Evolutionary conservation across 2,888 invertebrate species (phyloP).

Genomic region (Ophion costatus): DNA sequence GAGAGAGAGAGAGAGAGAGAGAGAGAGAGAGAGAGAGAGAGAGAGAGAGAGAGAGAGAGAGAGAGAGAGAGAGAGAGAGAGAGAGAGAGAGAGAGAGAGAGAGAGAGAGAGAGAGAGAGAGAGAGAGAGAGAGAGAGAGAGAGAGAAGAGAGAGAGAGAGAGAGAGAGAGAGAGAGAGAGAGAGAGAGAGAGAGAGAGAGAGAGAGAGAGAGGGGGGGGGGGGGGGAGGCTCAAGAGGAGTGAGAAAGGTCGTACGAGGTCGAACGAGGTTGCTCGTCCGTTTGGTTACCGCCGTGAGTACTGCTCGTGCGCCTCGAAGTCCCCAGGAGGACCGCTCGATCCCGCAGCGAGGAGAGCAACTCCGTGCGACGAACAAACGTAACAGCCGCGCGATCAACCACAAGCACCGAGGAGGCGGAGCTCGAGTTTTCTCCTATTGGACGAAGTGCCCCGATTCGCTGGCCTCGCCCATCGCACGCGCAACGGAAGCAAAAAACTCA

Average conservation of each 20-base stretch:
- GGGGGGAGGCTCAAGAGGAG: neutral
- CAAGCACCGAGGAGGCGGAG: slow-evolving; percentile 72
- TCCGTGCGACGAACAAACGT: slow-evolving; percentile 33
- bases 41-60: slow-evolving; percentile 62
- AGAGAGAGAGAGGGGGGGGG: slow-evolving; percentile 27
- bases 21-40: slow-evolving; percentile 54
- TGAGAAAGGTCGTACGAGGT: slow-evolving; percentile 62
- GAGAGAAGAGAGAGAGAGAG: slow-evolving; percentile 60
- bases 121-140: slow-evolving; percentile 61
- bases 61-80: slow-evolving; percentile 62
- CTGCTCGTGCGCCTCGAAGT: slow-evolving; percentile 62
- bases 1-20: slow-evolving; percentile 57
- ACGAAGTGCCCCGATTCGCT: slow-evolving; percentile 69
- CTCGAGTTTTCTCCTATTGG: slow-evolving; percentile 74
- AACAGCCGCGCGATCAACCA: slow-evolving; percentile 34
- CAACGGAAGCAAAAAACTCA: slow-evolving; percentile 63
- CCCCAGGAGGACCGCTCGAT: slow-evolving; percentile 51
- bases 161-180: slow-evolving; percentile 64
- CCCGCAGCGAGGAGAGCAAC: slow-evolving; percentile 34
- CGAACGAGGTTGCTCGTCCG: slow-evolving; percentile 56
- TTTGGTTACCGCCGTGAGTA: slow-evolving; percentile 52
- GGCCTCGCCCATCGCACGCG: slow-evolving; percentile 80
- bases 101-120: slow-evolving; percentile 42
- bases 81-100: slow-evolving; percentile 67
- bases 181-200: slow-evolving; percentile 65